A percentile compares a stretch with the other conserved stretches of the same genome.
Evolutionary conservation across 2,797 vertebrate species (phyloP).

Genomic region (Protonibea diacanthus): DNA sequence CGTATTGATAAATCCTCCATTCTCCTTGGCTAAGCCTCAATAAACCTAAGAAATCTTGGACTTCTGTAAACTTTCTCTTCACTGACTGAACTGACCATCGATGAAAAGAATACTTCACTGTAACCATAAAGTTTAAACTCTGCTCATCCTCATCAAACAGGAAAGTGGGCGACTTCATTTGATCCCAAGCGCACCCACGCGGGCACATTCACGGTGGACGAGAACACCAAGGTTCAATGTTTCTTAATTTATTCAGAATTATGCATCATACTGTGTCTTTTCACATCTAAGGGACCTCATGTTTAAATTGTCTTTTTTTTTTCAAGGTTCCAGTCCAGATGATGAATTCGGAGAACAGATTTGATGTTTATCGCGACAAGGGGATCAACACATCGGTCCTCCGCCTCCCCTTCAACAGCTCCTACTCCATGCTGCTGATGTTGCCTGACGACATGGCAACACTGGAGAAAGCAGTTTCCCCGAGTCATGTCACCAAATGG

Average conservation of each 20-base stretch:
- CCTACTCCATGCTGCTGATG: conserved; percentile 83
- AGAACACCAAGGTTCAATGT: conserved; percentile 64
- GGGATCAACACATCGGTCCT: conserved; percentile 74
- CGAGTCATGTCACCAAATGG: conserved; percentile 80
- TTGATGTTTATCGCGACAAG: conserved; percentile 72
- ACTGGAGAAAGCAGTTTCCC: conserved; percentile 72
- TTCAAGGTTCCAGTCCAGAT: conserved; percentile 83
- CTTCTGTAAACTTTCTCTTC: too few relatives aligned
- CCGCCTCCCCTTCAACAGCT: conserved; percentile 81
- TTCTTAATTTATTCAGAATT: neutral
- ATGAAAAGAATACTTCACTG: too few relatives aligned
- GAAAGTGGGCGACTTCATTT: conserved; percentile 82
- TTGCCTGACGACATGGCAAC: conserved; percentile 73
- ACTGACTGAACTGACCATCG: too few relatives aligned
- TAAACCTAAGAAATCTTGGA: too few relatives aligned
- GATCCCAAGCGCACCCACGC: conserved; percentile 42
- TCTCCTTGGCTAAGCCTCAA: too few relatives aligned
- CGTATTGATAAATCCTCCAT: too few relatives aligned
- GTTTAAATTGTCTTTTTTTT: neutral
- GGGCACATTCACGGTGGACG: conserved; percentile 72
- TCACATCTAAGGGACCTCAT: neutral
- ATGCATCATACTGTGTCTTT: neutral
- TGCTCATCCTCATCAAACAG: conserved; percentile 59
- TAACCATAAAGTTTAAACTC: too few relatives aligned
- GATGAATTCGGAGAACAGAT: conserved; percentile 63